Conservation (phyloP, 2,888 invertebrate genomes). For the Tanytarsus gracilentus region DNA sequence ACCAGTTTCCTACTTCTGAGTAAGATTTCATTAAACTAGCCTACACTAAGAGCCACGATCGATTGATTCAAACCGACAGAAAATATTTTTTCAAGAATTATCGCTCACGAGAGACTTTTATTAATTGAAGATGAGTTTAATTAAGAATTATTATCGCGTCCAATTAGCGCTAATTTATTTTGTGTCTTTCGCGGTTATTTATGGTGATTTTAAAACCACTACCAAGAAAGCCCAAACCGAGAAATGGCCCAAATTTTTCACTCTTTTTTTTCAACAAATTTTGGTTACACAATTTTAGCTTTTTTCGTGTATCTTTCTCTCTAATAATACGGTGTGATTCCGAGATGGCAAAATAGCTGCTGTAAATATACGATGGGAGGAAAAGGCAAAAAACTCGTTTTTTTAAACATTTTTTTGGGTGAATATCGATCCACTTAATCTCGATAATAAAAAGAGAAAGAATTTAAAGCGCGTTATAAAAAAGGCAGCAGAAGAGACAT, state of each 20-base stretch:
- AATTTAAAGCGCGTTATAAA: too few species aligned
- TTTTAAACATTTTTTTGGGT: constrained; percentile 11
- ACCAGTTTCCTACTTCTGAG: constrained; percentile 11
- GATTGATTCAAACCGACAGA: not conserved
- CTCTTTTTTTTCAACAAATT: not conserved
- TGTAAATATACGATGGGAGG: not conserved
- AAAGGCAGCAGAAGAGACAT: too few species aligned
- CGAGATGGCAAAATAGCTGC: not conserved
- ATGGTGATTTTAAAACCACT: not conserved
- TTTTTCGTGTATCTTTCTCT: not conserved
- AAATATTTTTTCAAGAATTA: not conserved
- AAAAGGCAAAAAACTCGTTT: too few species aligned
- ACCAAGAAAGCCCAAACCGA: not conserved
- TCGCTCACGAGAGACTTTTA: constrained; percentile 5
- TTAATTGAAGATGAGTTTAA: constrained; percentile 26
- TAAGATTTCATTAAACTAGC: not conserved
- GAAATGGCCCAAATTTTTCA: not conserved
- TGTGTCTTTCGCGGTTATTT: not conserved
- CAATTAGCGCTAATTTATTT: constrained; percentile 25
- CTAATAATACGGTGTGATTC: not conserved
- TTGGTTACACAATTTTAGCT: not conserved
- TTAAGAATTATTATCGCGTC: constrained; percentile 28
- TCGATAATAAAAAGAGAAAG: constrained; percentile 6
- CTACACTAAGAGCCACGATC: not conserved
- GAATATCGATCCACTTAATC: constrained; percentile 22